Conservation (phyloP, 2,888 invertebrate genomes). For the Volucella inflata region DNA sequence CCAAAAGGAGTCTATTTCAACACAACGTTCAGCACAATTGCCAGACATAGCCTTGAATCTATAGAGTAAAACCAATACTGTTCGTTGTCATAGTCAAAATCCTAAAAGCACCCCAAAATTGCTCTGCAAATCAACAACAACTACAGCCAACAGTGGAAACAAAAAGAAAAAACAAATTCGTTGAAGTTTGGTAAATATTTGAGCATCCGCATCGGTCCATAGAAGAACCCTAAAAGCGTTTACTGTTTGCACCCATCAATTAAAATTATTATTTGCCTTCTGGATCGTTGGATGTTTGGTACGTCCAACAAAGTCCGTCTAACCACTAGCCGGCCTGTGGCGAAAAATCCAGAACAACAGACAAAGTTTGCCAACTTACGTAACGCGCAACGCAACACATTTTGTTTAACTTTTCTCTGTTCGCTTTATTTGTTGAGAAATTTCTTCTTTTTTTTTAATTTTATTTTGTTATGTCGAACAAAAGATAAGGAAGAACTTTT, state of each 20-base stretch:
- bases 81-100: too few relatives aligned
- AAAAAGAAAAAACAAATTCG: slow-evolving; percentile 28
- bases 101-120: too few relatives aligned
- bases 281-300: too few relatives aligned
- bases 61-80: slow-evolving; percentile 17
- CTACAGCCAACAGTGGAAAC: slow-evolving; percentile 11
- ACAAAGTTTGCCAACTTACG: slow-evolving; percentile 50
- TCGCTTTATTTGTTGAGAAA: slow-evolving; percentile 41
- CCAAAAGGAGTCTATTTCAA: slow-evolving; percentile 22
- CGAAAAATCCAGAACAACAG: slow-evolving; percentile 43
- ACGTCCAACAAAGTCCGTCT: too few relatives aligned
- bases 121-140: neutral
- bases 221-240: slow-evolving; percentile 53
- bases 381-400: slow-evolving; percentile 5
- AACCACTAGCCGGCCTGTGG: slow-evolving; percentile 7
- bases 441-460: slow-evolving; percentile 5
- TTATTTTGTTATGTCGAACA: slow-evolving; percentile 25
- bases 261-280: slow-evolving; percentile 64
- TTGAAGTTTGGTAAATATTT: slow-evolving; percentile 61
- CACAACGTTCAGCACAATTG: neutral
- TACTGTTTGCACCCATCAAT: slow-evolving; percentile 60
- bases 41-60: slow-evolving; percentile 36
- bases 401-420: slow-evolving; percentile 7
- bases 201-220: slow-evolving; percentile 10
- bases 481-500: slow-evolving; percentile 22